Percentiles rank a stretch among this genome's conserved stretches.
Conservation (phyloP, 2,888 invertebrate species). For the Synergus japonicus region DNA sequence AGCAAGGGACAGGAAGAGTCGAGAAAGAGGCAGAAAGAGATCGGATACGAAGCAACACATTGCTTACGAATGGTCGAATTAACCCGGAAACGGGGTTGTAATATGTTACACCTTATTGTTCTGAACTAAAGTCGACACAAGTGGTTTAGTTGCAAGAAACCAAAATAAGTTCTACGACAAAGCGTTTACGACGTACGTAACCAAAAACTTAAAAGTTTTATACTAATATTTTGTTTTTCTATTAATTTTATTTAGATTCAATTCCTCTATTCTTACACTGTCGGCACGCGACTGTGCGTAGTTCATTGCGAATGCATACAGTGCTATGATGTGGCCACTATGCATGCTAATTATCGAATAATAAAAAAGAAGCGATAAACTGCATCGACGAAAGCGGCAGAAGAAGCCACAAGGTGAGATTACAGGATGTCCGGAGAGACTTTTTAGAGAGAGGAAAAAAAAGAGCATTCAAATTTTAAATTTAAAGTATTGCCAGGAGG, state of each 20-base stretch:
- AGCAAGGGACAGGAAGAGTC: conserved; percentile 13
- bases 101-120: conserved; percentile 39
- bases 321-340: conserved; percentile 50
- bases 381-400: neutral
- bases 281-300: conserved; percentile 55
- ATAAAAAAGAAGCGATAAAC: conserved; percentile 33
- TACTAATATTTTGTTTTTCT: no score
- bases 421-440: conserved; percentile 72
- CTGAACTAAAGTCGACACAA: neutral
- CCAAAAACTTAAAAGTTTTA: neutral
- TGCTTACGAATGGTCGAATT: conserved; percentile 70
- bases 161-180: neutral
- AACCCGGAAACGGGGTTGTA: conserved; percentile 56
- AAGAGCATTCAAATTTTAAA: neutral
- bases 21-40: conserved; percentile 60
- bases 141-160: neutral
- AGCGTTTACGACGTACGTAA: neutral
- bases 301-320: conserved; percentile 57
- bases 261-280: neutral
- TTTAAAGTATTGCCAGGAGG: conserved; percentile 52
- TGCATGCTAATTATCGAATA: conserved; percentile 55
- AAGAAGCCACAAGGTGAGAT: conserved; percentile 52
- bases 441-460: conserved; percentile 10
- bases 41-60: conserved; percentile 58
- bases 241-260: neutral